A percentile compares a stretch with the other conserved stretches of the same genome.
phyloP scores from a whole-genome alignment of 1,140 invertebrate species.

The Hetaerina americana region DNA sequence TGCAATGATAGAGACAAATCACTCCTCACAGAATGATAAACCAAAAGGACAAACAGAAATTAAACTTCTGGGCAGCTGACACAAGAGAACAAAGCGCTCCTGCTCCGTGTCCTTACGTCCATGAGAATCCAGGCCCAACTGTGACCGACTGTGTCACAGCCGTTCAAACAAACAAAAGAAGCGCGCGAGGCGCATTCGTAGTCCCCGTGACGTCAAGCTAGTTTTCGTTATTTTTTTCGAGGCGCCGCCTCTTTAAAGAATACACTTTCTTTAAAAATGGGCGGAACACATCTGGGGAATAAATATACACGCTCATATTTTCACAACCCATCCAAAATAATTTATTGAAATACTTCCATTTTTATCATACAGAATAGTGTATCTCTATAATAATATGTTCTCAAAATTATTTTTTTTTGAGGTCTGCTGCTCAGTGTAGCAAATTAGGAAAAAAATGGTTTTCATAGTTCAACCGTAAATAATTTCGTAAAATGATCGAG shows the following conservation, averaged over 20 bases:
- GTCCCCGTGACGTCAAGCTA: neutral
- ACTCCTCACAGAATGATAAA: too few relatives aligned
- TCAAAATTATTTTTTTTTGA: neutral
- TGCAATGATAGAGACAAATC: too few relatives aligned
- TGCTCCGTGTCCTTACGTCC: too few relatives aligned
- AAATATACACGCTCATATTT: neutral
- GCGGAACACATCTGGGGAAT: neutral
- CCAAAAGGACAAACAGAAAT: too few relatives aligned
- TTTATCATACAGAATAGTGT: neutral
- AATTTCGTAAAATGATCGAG: conserved; percentile 57
- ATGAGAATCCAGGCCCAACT: neutral
- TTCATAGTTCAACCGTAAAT: conserved; percentile 34
- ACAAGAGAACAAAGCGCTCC: too few relatives aligned
- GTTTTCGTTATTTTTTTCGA: neutral
- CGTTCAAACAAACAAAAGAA: neutral
- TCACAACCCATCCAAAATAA: neutral
- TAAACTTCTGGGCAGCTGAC: too few relatives aligned
- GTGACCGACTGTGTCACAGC: neutral
- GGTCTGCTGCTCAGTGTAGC: neutral
- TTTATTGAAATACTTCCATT: neutral
- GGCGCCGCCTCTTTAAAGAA: neutral
- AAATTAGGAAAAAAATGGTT: neutral
- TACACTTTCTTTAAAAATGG: neutral
- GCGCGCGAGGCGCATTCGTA: neutral
- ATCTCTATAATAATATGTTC: neutral